These are phyloP conservation scores for Papilio helenus DNA, from an alignment of 1,140 invertebrate species.

Conservation along the genomic window DNA sequence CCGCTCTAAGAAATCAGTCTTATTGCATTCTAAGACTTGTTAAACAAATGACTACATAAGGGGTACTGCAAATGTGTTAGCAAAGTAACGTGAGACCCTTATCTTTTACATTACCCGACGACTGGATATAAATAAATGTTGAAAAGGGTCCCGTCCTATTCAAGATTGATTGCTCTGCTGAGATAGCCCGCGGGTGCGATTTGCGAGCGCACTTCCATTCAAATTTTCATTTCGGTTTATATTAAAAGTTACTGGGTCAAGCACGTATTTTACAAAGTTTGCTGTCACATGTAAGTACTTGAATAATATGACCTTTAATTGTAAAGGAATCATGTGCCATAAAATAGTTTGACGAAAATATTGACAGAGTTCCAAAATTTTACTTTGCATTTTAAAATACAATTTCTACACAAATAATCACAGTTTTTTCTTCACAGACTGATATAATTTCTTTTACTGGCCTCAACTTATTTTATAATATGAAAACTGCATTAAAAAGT, in stretches of 20 bases:
- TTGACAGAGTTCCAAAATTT: no score
- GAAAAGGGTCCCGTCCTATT: conserved; percentile 70
- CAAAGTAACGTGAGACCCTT: conserved; percentile 47
- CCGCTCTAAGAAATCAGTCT: no score
- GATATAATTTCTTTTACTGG: no score
- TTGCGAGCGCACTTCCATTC: conserved; percentile 69
- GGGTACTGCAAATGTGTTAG: conserved; percentile 31
- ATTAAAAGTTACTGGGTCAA: conserved; percentile 18
- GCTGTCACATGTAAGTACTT: neutral
- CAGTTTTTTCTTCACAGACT: no score
- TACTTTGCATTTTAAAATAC: no score
- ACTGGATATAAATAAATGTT: conserved; percentile 76
- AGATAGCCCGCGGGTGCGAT: conserved; percentile 71
- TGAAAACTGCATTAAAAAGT: no score
- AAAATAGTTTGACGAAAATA: no score
- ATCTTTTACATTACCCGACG: conserved; percentile 72
- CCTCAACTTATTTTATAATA: no score
- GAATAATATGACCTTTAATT: neutral
- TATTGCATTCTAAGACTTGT: neutral
- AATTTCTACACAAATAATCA: no score
- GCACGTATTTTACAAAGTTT: neutral
- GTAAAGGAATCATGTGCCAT: no score
- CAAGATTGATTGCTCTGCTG: conserved; percentile 74
- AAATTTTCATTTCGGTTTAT: conserved; percentile 49
- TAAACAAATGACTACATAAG: neutral